A percentile compares a stretch with the other conserved stretches of the same genome.
Evolutionary conservation across 2,888 invertebrate species (phyloP).

Genomic region (Iphiclides podalirius): DNA sequence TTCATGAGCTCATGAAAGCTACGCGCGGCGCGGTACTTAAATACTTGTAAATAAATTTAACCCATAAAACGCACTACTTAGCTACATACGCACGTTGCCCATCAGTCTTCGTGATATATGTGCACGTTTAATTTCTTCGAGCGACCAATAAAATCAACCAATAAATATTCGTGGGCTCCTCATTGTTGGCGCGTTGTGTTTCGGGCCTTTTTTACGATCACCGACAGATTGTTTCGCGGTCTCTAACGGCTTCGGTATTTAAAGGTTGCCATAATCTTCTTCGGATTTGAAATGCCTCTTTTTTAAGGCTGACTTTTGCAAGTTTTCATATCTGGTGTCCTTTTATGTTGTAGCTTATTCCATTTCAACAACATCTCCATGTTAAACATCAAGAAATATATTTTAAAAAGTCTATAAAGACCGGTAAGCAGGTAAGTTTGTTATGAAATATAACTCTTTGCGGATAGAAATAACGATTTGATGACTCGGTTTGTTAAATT

Average conservation of each 20-base stretch:
- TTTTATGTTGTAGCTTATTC: too few species aligned
- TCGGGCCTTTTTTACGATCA: slow-evolving; percentile 50
- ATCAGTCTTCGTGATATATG: slow-evolving; percentile 56
- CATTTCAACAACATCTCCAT: too few species aligned
- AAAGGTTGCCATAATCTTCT: not conserved
- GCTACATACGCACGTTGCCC: slow-evolving; percentile 30
- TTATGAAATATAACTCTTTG: too few species aligned
- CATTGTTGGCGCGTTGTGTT: slow-evolving; percentile 51
- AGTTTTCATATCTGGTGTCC: too few species aligned
- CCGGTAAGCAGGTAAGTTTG: too few species aligned
- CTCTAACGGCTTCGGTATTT: slow-evolving; percentile 14
- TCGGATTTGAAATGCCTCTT: not conserved
- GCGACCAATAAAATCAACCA: slow-evolving; percentile 49
- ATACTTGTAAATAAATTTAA: slow-evolving; percentile 16
- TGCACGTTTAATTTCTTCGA: slow-evolving; percentile 38
- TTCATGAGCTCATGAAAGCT: too few species aligned
- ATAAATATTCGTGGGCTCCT: slow-evolving; percentile 50
- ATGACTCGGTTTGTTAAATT: too few species aligned
- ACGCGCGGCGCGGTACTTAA: slow-evolving; percentile 13
- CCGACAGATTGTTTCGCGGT: slow-evolving; percentile 35
- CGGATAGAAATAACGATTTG: too few species aligned
- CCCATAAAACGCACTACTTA: slow-evolving; percentile 24
- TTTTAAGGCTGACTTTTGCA: too few species aligned
- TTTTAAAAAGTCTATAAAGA: too few species aligned
- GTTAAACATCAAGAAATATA: too few species aligned